Conservation (phyloP, 2,888 invertebrate genomes). For the Lissocephala sabroskyi region DNA sequence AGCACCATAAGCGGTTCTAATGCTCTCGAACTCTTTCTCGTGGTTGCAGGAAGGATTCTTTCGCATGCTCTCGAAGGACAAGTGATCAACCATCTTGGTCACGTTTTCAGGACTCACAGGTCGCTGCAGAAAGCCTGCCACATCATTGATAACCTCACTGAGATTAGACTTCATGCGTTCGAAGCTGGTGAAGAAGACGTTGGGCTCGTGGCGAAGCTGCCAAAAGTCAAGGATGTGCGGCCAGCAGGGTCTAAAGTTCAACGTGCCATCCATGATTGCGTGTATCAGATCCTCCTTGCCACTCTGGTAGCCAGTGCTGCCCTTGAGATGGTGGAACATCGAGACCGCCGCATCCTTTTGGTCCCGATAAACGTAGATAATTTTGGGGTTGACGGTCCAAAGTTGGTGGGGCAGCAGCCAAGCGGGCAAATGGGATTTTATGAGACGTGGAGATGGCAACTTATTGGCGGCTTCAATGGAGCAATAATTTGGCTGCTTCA, state of each 20-base stretch:
- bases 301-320: slow-evolving; percentile 67
- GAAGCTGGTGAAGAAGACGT: slow-evolving; percentile 67
- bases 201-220: slow-evolving; percentile 59
- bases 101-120: slow-evolving; percentile 36
- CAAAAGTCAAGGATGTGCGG: slow-evolving; percentile 69
- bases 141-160: slow-evolving; percentile 49
- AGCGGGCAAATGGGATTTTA: slow-evolving; percentile 68
- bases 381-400: slow-evolving; percentile 71
- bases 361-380: slow-evolving; percentile 88
- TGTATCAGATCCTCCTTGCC: slow-evolving; percentile 65
- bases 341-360: slow-evolving; percentile 89
- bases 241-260: slow-evolving; percentile 68
- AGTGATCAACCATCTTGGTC: slow-evolving; percentile 48
- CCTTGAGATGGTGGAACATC: slow-evolving; percentile 79
- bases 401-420: slow-evolving; percentile 64
- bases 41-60: too few species aligned
- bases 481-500: too few species aligned
- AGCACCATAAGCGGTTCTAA: slow-evolving; percentile 65
- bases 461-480: slow-evolving; percentile 52
- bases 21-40: slow-evolving; percentile 66
- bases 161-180: slow-evolving; percentile 68
- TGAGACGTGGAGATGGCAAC: slow-evolving; percentile 59
- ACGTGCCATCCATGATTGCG: slow-evolving; percentile 64
- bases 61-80: slow-evolving; percentile 70
- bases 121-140: slow-evolving; percentile 53